A percentile compares a stretch with the other conserved stretches of the same genome.
phyloP scores from a whole-genome alignment of 2,113 vertebrate genomes.

The Pristiophorus japonicus region DNA sequence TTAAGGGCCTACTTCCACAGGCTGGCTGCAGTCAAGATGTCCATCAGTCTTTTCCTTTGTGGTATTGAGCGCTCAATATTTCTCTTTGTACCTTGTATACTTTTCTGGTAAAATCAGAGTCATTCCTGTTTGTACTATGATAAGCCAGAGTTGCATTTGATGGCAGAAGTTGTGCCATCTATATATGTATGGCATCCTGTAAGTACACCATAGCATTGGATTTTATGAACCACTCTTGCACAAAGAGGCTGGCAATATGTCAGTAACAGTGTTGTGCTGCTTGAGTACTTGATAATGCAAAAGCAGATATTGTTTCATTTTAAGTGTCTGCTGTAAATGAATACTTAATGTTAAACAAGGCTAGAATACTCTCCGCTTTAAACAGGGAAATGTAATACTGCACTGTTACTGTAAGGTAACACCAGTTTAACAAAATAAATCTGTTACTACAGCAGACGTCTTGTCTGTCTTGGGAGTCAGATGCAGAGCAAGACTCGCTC shows the following conservation, averaged over 20 bases:
- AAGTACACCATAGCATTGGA: neutral
- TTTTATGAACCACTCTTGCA: neutral
- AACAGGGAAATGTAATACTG: neutral
- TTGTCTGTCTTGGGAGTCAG: neutral
- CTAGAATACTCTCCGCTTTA: neutral
- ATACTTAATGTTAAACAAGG: neutral
- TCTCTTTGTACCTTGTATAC: neutral
- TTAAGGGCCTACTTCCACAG: neutral
- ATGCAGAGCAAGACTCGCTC: neutral
- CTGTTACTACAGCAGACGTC: neutral
- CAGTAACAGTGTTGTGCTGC: neutral
- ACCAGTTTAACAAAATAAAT: neutral
- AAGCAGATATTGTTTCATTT: neutral
- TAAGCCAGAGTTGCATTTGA: neutral
- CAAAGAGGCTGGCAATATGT: neutral
- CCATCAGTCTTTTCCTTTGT: neutral
- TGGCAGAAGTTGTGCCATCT: neutral
- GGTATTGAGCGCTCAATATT: neutral
- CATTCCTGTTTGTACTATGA: neutral
- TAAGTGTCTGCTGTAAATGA: constrained; percentile 7
- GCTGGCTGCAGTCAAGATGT: neutral
- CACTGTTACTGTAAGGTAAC: neutral
- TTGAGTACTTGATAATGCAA: neutral
- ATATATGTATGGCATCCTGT: neutral
- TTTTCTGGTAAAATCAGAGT: neutral